phyloP scores from a whole-genome alignment of 2,113 vertebrate species.

The Hemiprocne comata region DNA sequence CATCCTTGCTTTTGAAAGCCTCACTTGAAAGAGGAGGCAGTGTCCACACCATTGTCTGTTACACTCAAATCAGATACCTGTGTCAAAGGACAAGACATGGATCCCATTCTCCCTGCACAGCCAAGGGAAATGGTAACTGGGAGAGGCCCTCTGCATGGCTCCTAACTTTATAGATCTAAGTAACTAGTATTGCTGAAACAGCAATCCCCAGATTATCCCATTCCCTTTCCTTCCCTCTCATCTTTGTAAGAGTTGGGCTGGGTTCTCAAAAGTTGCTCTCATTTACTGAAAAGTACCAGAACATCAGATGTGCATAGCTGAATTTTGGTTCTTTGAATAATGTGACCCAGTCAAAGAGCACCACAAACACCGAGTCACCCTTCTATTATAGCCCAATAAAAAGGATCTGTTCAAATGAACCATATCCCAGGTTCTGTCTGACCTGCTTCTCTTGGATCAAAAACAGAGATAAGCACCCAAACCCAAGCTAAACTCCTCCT shows the following conservation, averaged over 20 bases:
- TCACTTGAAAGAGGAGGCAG: not conserved
- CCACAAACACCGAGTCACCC: not conserved
- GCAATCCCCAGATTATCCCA: not conserved
- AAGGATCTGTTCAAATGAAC: not conserved
- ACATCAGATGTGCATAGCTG: not conserved
- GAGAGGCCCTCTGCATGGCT: not conserved
- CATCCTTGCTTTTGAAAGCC: slow-evolving; percentile 10
- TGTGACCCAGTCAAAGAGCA: not conserved
- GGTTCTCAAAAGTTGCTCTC: not conserved
- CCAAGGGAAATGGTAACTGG: not conserved
- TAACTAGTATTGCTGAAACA: not conserved
- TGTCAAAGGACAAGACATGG: not conserved
- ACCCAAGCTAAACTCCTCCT: not conserved
- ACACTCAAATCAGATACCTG: not conserved
- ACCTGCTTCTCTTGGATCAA: not conserved
- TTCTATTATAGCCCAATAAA: not conserved
- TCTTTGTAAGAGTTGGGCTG: not conserved
- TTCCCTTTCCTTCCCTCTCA: not conserved
- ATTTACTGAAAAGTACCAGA: not conserved
- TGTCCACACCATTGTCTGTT: not conserved
- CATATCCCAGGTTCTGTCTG: not conserved
- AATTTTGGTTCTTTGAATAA: not conserved
- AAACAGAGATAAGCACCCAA: not conserved
- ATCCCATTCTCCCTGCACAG: not conserved
- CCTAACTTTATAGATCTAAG: not conserved